Base-by-base conservation (phyloP, 2,113 vertebrate species). In the Sminthopsis crassicaudata region DNA sequence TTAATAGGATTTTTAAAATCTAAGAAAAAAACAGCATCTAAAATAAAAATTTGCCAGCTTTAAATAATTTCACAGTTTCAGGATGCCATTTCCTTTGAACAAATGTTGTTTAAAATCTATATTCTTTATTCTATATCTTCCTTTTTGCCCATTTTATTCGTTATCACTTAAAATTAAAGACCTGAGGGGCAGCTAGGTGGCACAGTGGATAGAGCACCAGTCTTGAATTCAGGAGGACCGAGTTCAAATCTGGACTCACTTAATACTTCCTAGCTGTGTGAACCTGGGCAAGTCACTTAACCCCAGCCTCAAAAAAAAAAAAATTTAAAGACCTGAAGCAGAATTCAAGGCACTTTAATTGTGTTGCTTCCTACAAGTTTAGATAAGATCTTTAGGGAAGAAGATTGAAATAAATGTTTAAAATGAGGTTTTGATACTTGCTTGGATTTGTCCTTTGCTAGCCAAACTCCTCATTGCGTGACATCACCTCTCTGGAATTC, bases 1-100 rank as follows among this genome's bases (percentile, higher is more conserved):
- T 55, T 11, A 89, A 30, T 95, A 42, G 14, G 9, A 55, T 94
- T 90, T 94, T 60, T 93, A 91, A 50, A 57, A 76, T 7, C 90
- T 57, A 92, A 52, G 93, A 91, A 93, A 95, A 54, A 57, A 95
- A 91, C 11, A 88, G 1, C 90, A 54, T 91, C 67, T 94, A 91
- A 24, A 88, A 23, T 19, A 93, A 84, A 90, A 91, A 3, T 1
- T 89, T 89, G 89, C 42, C 26, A 50, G 4, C 36, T 92, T 60
- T 89, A 91, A 95, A 67, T 91, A 54, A 91, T 76, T 91, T 8
- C 89, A 93, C 90, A 60, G 55, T 54, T 91, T 84, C 0, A 19
- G n/a, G n/a, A 84, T 84, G 67, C 19, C 16, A 3, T 84, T 92
- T 30, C 46, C 91, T 8, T 55, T 94, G 54, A 90, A 94, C 91